Percentiles rank a stretch among this genome's conserved stretches.
Conservation (phyloP, 1,140 invertebrate species). For the Drosophila nasuta region DNA sequence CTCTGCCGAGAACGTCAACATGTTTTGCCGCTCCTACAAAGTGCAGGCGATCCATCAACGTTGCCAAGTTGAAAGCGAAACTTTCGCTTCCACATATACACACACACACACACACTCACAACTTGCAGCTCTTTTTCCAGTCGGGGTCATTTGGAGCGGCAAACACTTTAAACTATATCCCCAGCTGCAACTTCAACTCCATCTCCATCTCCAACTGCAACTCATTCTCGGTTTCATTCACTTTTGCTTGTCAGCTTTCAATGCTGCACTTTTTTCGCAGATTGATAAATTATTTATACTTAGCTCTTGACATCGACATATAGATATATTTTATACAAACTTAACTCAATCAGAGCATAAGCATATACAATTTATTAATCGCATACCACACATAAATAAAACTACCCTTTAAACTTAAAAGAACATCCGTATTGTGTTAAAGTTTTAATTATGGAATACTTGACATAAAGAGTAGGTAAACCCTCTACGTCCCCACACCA, state of each 20-base stretch:
- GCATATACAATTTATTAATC: too few species aligned
- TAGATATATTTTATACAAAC: too few species aligned
- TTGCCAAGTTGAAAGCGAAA: conserved; percentile 36
- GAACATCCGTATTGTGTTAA: too few species aligned
- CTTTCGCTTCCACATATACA: conserved; percentile 9
- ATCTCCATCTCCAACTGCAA: neutral
- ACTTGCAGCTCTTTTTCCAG: conserved; percentile 21
- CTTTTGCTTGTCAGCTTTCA: neutral
- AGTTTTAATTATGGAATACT: too few species aligned
- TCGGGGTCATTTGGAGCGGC: conserved; percentile 32
- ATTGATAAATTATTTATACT: neutral
- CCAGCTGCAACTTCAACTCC: neutral
- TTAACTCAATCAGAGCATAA: too few species aligned
- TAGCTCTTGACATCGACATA: too few species aligned
- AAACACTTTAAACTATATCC: conserved; percentile 22
- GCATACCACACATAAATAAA: too few species aligned
- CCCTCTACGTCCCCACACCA: too few species aligned
- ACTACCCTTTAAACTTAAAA: too few species aligned
- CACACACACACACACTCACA: too few species aligned
- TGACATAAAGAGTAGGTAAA: too few species aligned
- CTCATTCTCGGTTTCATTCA: neutral
- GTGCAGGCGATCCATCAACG: conserved; percentile 78
- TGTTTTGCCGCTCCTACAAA: conserved; percentile 70
- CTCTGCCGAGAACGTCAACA: conserved; percentile 58
- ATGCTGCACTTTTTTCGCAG: neutral